phyloP scores from a whole-genome alignment of 2,113 vertebrate genomes.

The Dasyornis broadbenti region DNA sequence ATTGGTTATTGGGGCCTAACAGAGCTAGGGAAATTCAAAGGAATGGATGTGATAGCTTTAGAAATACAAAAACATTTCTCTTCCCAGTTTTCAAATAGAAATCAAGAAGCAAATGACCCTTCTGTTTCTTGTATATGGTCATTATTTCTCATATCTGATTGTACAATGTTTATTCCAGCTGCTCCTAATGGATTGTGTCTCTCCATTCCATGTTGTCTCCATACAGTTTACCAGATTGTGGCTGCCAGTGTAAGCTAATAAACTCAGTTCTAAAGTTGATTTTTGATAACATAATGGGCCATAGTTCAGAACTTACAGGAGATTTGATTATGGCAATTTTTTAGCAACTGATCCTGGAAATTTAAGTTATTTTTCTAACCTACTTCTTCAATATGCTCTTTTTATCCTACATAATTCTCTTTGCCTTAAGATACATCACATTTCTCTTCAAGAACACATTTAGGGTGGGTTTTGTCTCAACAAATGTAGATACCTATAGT shows the following conservation, averaged over 20 bases:
- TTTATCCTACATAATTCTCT: not conserved
- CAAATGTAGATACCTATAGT: not conserved
- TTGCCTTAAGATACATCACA: not conserved
- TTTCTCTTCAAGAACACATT: not conserved
- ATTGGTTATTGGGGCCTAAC: not conserved
- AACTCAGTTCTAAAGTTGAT: not conserved
- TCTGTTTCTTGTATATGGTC: not conserved
- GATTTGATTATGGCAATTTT: not conserved
- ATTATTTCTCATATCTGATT: not conserved
- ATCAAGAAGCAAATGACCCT: not conserved
- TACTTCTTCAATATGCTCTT: not conserved
- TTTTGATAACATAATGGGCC: not conserved
- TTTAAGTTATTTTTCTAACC: not conserved
- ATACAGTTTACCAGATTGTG: not conserved
- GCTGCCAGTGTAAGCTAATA: not conserved
- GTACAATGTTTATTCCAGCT: not conserved
- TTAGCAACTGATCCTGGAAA: not conserved
- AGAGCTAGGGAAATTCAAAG: not conserved
- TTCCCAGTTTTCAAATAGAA: not conserved
- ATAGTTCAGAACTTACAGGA: not conserved
- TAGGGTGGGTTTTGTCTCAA: not conserved
- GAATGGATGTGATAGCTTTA: not conserved
- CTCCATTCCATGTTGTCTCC: not conserved
- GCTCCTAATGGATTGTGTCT: not conserved
- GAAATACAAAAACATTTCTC: not conserved